Base-by-base conservation (phyloP, 2,113 vertebrate species). In the Jacana jacana region DNA sequence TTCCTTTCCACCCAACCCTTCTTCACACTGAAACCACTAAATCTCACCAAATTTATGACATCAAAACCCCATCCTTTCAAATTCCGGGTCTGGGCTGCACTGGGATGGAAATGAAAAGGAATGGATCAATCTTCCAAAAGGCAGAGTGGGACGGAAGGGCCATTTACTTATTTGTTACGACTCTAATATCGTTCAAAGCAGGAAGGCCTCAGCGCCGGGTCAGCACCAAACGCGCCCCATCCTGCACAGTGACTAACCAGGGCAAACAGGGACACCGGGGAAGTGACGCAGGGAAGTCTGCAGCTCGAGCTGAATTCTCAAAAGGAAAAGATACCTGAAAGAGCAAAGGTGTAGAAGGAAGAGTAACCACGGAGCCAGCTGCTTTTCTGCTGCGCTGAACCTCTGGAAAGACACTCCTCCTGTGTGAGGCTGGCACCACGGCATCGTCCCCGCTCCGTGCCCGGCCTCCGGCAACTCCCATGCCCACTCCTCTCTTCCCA, bases 201-300 rank as follows among this genome's bases (percentile, higher is more conserved):
- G 72, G 2, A 31, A 66, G 13, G 73, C 69, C 75, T 86, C 4
- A 89, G 84, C 81, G 85, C 46, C 1, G 5, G 65, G 76, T 71
- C 71, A 48, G 80, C 33, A 60, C 7, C 71, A 91, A 88, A 66
- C 2, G 7, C 63, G 88, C 24, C 86, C 76, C 82, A 94, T 93
- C 70, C 2, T 37, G 86, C 17, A 30, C 8, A 76, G 84, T 81
- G 83, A 87, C 75, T 58, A 77, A 71, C 58, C 73, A 61, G 89
- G 91, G 85, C 82, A 85, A 82, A 52, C 33, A 55, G 91, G 89
- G 91, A 83, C 71, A 92, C 76, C 20, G 40, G 2, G 58, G 76
- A 10, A 55, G 60, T 4, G 81, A 77, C 71, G 68, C 40, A 20
- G 20, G 33, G 40, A 20, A 64, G 66, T 15, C 82, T 42, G 76